Conservation (phyloP, 2,113 vertebrate species). For the Pongo abelii region DNA sequence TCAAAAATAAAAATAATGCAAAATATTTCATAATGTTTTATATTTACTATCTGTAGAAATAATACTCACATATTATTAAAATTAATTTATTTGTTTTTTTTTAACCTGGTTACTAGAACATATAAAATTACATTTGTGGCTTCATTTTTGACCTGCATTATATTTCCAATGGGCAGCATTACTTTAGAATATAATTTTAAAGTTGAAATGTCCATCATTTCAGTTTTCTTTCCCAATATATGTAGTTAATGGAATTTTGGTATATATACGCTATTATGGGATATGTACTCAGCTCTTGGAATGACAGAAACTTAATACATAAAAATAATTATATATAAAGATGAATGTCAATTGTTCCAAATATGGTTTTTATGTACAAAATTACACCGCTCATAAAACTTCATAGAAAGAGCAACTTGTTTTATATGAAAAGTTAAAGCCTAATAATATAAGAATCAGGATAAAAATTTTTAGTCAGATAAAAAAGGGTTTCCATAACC, state of each 20-base stretch:
- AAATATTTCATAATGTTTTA: constrained; percentile 6
- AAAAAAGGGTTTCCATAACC: neutral
- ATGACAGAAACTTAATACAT: constrained; percentile 15
- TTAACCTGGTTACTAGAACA: neutral
- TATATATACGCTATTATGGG: neutral
- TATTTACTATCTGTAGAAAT: constrained; percentile 13
- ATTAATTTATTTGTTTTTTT: constrained; percentile 29
- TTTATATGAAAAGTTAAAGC: constrained; percentile 28
- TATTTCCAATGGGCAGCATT: neutral
- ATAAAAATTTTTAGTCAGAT: neutral
- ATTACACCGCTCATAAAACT: neutral
- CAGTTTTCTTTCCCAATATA: constrained; percentile 35
- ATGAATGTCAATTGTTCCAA: neutral
- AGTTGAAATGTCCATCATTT: neutral
- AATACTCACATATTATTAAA: constrained; percentile 5
- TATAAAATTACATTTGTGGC: neutral
- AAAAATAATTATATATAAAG: neutral
- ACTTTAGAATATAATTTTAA: constrained; percentile 23
- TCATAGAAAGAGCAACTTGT: neutral
- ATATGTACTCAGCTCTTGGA: neutral
- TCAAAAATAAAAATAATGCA: neutral
- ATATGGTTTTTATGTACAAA: constrained; percentile 22
- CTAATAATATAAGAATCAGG: neutral
- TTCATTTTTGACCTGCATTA: constrained; percentile 1
- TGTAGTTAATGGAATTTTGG: neutral